phyloP scores from a whole-genome alignment of 2,888 invertebrate genomes.

The Mycalesis mineus region DNA sequence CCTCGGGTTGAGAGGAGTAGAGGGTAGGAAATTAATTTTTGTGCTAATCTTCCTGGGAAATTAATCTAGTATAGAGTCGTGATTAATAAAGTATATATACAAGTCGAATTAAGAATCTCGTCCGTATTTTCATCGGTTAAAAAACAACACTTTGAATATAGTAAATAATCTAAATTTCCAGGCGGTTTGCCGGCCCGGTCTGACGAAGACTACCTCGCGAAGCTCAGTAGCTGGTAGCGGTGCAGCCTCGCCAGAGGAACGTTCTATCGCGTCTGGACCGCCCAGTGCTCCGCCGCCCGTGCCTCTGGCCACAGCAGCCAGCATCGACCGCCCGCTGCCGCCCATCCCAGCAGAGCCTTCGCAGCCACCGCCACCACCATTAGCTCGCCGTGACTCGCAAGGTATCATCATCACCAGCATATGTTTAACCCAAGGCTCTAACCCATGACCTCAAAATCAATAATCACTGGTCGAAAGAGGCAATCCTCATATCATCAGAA shows the following conservation, averaged over 20 bases:
- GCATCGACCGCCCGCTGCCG: conserved; percentile 78
- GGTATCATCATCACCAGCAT: conserved; percentile 71
- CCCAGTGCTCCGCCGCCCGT: conserved; percentile 64
- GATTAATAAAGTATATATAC: no score
- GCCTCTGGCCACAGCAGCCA: conserved; percentile 58
- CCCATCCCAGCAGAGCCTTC: conserved; percentile 79
- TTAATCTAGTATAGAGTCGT: no score
- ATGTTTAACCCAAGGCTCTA: no score
- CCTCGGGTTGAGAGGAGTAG: no score
- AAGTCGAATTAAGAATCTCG: no score
- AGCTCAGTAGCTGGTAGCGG: conserved; percentile 75
- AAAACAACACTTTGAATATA: no score
- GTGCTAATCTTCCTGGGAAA: no score
- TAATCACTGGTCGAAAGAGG: no score
- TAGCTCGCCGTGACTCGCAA: conserved; percentile 83
- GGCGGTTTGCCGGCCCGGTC: conserved; percentile 69
- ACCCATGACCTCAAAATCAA: no score
- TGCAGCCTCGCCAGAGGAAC: conserved; percentile 68
- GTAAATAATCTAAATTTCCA: conserved; percentile 47
- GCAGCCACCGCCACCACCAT: conserved; percentile 69
- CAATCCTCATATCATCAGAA: no score
- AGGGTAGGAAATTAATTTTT: no score
- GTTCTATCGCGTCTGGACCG: conserved; percentile 50
- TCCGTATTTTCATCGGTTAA: no score
- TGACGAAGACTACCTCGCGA: conserved; percentile 65